Percentiles rank a stretch among this genome's conserved stretches.
phyloP scores from a whole-genome alignment of 2,797 vertebrate genomes.

The Enteromius fasciolatus region DNA sequence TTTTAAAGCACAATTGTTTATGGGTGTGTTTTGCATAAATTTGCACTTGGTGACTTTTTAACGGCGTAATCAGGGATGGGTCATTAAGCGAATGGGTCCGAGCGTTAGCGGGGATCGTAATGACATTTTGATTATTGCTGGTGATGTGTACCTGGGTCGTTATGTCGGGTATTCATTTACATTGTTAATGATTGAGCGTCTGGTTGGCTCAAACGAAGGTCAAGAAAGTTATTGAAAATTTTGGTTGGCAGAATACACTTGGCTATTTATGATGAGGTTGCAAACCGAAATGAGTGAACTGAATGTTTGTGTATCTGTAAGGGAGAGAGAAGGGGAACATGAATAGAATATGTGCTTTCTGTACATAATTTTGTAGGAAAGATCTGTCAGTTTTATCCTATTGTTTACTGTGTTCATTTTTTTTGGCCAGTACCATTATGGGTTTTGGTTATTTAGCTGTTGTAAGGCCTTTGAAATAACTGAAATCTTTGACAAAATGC shows the following conservation, averaged over 20 bases:
- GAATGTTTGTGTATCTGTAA: too few relatives aligned
- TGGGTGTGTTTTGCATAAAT: slow-evolving; percentile 39
- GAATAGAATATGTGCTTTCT: too few relatives aligned
- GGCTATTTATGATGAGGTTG: not conserved
- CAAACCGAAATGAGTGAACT: not conserved
- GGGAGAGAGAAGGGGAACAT: too few relatives aligned
- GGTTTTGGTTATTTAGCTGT: too few relatives aligned
- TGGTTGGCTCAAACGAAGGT: slow-evolving; percentile 35
- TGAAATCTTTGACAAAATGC: too few relatives aligned
- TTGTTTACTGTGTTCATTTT: too few relatives aligned
- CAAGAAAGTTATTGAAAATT: slow-evolving; percentile 36
- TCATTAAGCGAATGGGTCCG: slow-evolving; percentile 52
- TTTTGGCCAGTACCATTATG: too few relatives aligned
- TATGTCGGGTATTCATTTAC: slow-evolving; percentile 54
- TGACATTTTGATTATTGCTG: slow-evolving; percentile 60
- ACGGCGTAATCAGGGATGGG: slow-evolving; percentile 53
- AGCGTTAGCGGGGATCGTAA: slow-evolving; percentile 47
- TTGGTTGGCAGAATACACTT: not conserved
- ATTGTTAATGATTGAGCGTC: slow-evolving; percentile 48
- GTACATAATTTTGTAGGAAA: too few relatives aligned
- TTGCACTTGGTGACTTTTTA: slow-evolving; percentile 36
- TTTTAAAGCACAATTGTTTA: slow-evolving; percentile 42
- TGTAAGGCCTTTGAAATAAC: too few relatives aligned
- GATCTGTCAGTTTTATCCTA: too few relatives aligned
- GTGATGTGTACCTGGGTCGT: slow-evolving; percentile 52